Base-by-base conservation (phyloP, 2,888 invertebrate species). In the Heterodera filipjevi region DNA sequence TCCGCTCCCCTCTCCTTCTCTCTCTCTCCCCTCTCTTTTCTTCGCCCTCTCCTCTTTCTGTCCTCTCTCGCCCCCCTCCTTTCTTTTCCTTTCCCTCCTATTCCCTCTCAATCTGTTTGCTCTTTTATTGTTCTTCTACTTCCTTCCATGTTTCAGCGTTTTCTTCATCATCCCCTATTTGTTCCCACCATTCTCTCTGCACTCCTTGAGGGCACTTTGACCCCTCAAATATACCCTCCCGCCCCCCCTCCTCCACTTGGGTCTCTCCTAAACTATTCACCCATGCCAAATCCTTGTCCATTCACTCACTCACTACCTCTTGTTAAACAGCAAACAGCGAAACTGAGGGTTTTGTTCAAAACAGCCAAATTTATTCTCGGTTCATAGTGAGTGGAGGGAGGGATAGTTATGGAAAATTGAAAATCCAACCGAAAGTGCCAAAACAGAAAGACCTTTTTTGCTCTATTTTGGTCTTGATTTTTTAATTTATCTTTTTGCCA, bases 161-260 rank as follows among this genome's bases (percentile, higher is more conserved):
- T 53, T 59, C 59, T 59, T 59, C 59, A 59, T 59, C 59, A 59
- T 59, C 59, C 59, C 5, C 59, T 27, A 27, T 59, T 59, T 59
- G 59, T 59, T 59, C 59, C 59, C 27, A 59, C 59, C 59, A 10
- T 27, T 59, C 59, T 59, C 27, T 27, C 8, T 8, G 12, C 27
- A 27, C 59, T 12, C 59, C 59, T 59, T 12, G 59, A 59, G 59
- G 59, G 59, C 59, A 59, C 59, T 59, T 59, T 59, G 59, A 59
- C 59, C 59, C 59, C 59, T 27, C 59, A n/a, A 22, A n/a, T 59
- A 22, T n/a, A 2, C n/a, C 53, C 19, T n/a, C 53, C 22, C n/a
- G n/a, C 53, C 59, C 59, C 59, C 49, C 49, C 22, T 19, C 53
- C 53, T 19, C 14, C 53, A 39, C 39, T 49, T 19, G 49, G 49